These are phyloP conservation scores for Corythornis cristatus DNA, from an alignment of 2,113 vertebrate genomes.

Conservation along the genomic window DNA sequence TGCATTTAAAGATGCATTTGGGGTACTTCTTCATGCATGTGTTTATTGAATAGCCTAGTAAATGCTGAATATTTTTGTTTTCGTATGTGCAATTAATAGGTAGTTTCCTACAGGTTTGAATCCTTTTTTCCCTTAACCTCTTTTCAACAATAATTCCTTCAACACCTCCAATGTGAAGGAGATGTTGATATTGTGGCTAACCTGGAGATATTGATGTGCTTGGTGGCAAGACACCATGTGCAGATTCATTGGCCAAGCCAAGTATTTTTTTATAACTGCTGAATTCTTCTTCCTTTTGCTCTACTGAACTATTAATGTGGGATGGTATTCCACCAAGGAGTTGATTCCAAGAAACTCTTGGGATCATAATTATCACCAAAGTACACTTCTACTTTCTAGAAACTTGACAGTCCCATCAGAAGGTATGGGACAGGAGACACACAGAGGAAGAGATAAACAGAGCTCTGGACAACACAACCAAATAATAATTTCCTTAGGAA, in stretches of 20 bases:
- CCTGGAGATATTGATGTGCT: neutral
- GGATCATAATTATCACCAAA: neutral
- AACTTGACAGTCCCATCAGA: neutral
- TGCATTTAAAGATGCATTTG: slow-evolving; percentile 21
- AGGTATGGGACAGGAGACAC: neutral
- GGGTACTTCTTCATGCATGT: slow-evolving; percentile 6
- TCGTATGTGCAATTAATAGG: neutral
- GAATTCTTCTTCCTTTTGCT: neutral
- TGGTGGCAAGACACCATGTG: neutral
- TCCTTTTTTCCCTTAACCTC: neutral
- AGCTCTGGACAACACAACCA: neutral
- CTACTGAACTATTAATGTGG: neutral
- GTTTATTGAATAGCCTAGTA: neutral
- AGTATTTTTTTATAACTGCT: neutral
- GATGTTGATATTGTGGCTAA: neutral
- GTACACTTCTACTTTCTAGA: neutral
- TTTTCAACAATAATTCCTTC: neutral
- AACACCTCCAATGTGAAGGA: neutral
- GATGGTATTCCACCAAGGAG: neutral
- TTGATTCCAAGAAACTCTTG: neutral
- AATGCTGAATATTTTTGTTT: neutral
- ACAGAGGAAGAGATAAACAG: neutral
- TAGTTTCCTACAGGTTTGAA: neutral
- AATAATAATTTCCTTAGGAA: neutral
- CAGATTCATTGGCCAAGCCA: neutral